A percentile compares a stretch with the other conserved stretches of the same genome.
Evolutionary conservation across 2,113 vertebrate genomes (phyloP).

Genomic region (Corythaeola cristata): DNA sequence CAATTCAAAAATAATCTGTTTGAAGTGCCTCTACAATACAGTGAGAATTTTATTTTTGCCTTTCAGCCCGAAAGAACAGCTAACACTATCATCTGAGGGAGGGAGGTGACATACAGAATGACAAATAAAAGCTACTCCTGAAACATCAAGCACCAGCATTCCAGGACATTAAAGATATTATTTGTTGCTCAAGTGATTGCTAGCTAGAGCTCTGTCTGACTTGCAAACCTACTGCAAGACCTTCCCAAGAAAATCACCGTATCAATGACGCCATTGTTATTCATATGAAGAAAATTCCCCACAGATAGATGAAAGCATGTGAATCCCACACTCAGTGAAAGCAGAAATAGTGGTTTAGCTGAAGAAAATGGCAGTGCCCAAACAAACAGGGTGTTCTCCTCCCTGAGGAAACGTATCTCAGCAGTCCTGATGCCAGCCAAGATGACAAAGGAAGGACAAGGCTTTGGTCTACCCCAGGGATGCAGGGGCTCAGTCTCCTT

Average conservation of each 20-base stretch:
- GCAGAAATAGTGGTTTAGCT: neutral
- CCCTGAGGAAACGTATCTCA: neutral
- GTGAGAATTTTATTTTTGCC: neutral
- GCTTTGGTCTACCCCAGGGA: neutral
- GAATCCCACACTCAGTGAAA: neutral
- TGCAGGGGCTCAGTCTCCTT: neutral
- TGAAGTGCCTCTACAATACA: neutral
- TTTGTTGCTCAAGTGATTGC: conserved; percentile 19
- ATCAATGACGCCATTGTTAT: conserved; percentile 11
- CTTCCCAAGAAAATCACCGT: conserved; percentile 9
- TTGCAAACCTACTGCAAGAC: neutral
- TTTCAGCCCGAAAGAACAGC: neutral
- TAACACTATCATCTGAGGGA: neutral
- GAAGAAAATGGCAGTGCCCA: neutral
- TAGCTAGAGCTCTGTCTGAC: neutral
- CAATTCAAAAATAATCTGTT: neutral
- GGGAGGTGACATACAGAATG: neutral
- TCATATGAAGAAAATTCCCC: conserved; percentile 23
- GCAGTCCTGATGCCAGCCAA: neutral
- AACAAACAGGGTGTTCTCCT: neutral
- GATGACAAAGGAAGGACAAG: neutral
- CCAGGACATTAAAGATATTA: neutral
- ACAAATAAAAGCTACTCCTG: conserved; percentile 2
- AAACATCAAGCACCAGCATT: neutral
- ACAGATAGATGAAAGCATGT: neutral